Conservation (phyloP, 2,113 vertebrate genomes). For the Toxotes jaculatrix region DNA sequence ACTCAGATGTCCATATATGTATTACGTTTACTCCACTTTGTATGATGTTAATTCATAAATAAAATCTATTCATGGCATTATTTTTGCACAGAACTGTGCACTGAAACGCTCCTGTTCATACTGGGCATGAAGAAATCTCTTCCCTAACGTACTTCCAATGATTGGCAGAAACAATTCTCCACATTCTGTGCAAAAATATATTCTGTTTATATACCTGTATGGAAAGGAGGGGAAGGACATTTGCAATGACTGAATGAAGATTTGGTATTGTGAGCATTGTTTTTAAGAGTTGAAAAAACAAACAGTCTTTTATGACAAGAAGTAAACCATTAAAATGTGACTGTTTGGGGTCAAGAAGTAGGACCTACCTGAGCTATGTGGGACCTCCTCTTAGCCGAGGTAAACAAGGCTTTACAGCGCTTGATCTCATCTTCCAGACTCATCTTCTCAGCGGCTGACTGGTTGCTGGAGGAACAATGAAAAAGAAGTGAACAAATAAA, state of each 20-base stretch:
- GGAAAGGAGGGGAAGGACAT: background rate
- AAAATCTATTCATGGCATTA: too few relatives aligned
- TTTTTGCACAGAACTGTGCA: background rate
- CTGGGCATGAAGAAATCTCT: too few relatives aligned
- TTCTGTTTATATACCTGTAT: background rate
- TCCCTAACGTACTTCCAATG: background rate
- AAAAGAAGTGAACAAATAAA: background rate
- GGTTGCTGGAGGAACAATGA: constrained; percentile 79
- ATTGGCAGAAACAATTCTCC: background rate
- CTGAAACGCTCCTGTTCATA: background rate
- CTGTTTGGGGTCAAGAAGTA: accelerated
- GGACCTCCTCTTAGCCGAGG: constrained; percentile 83
- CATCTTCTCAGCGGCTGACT: constrained; percentile 85
- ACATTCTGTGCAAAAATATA: background rate
- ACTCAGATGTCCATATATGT: background rate
- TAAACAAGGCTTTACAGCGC: constrained; percentile 69
- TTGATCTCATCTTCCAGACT: constrained; percentile 88
- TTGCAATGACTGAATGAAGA: background rate
- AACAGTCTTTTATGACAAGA: background rate
- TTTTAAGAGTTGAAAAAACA: background rate
- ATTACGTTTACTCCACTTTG: background rate
- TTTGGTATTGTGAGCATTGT: background rate
- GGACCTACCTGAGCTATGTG: constrained; percentile 84
- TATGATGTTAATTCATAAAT: too few relatives aligned
- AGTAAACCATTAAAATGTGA: background rate